phyloP scores from a whole-genome alignment of 2,888 invertebrate species.

The Bembecia ichneumoniformis region DNA sequence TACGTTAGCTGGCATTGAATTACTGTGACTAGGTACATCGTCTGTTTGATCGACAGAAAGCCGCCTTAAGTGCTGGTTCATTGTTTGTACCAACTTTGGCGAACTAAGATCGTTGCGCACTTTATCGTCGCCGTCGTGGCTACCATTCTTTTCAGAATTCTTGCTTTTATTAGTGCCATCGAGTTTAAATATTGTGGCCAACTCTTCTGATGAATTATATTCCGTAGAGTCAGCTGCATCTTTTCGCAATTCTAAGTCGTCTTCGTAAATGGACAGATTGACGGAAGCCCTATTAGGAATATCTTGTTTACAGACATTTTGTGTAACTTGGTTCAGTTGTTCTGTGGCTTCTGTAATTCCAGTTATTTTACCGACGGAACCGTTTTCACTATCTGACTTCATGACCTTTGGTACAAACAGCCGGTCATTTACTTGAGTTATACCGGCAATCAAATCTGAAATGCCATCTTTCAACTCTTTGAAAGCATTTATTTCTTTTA shows the following conservation, averaged over 20 bases:
- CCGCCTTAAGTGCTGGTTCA: slow-evolving; percentile 60
- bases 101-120: slow-evolving; percentile 55
- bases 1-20: slow-evolving; percentile 56
- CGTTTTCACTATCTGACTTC: slow-evolving; percentile 21
- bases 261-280: slow-evolving; percentile 59
- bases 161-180: slow-evolving; percentile 32
- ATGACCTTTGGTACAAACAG: slow-evolving; percentile 41
- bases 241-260: slow-evolving; percentile 51
- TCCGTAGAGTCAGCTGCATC: slow-evolving; percentile 65
- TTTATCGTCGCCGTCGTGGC: slow-evolving; percentile 22
- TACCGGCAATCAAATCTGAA: slow-evolving; percentile 64
- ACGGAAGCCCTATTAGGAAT: slow-evolving; percentile 43
- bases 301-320: slow-evolving; percentile 29
- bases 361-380: slow-evolving; percentile 20
- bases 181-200: slow-evolving; percentile 75
- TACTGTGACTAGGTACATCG: slow-evolving; percentile 60
- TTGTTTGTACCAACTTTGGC: slow-evolving; percentile 58
- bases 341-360: slow-evolving; percentile 45
- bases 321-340: slow-evolving; percentile 38
- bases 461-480: slow-evolving; percentile 67
- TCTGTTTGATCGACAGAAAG: slow-evolving; percentile 52
- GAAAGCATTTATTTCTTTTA: slow-evolving; percentile 61
- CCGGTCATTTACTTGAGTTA: slow-evolving; percentile 64
- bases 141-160: slow-evolving; percentile 5
- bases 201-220: slow-evolving; percentile 76